phyloP scores from a whole-genome alignment of 1,140 invertebrate genomes.

The Linepithema humile region DNA sequence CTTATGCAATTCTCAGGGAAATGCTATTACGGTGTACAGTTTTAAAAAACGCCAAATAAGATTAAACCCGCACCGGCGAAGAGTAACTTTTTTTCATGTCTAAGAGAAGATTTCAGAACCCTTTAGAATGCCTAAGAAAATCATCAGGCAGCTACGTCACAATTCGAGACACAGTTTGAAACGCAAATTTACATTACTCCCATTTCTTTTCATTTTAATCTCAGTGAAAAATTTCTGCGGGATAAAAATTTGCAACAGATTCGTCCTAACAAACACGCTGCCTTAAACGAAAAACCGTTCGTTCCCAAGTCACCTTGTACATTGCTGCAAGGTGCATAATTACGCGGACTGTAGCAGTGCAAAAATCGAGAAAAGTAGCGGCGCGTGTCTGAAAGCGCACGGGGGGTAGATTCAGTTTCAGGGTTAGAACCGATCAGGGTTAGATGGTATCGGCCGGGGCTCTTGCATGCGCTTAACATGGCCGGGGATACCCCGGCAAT shows the following conservation, averaged over 20 bases:
- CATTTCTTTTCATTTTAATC: not conserved
- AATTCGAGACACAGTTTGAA: not conserved
- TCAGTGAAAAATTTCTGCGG: not conserved
- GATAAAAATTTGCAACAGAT: not conserved
- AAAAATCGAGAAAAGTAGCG: conserved; percentile 43
- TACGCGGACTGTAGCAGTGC: conserved; percentile 3
- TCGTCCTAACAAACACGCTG: not conserved
- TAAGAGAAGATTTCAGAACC: not conserved
- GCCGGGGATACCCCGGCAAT: conserved; percentile 41
- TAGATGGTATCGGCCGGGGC: conserved; percentile 46
- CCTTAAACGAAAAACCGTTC: not conserved
- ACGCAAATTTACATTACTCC: not conserved
- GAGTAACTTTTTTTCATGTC: not conserved
- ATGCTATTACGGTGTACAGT: not conserved
- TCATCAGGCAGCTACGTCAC: not conserved
- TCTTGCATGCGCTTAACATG: conserved; percentile 46
- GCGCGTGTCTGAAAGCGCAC: conserved; percentile 24
- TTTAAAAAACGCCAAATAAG: not conserved
- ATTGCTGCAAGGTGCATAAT: conserved; percentile 42
- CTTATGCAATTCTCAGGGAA: not conserved
- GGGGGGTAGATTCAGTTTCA: conserved; percentile 47
- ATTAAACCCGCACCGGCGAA: not conserved
- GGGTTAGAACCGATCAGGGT: conserved; percentile 56
- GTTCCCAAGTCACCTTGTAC: not conserved
- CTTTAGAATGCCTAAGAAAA: not conserved